phyloP scores from a whole-genome alignment of 92 coral and sea anemone genomes.

The Actinernus sp. region DNA sequence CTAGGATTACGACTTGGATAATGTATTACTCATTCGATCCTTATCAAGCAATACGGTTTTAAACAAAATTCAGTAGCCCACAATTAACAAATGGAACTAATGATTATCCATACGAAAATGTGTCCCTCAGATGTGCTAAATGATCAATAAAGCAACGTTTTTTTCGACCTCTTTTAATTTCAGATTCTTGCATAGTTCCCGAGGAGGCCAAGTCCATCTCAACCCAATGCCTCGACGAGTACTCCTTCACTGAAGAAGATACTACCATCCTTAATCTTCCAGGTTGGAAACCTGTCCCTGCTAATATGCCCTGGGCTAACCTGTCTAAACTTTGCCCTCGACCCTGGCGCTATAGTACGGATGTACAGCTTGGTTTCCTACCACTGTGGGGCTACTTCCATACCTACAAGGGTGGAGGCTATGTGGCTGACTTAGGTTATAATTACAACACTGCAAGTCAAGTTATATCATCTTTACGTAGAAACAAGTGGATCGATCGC shows the following conservation, averaged over 20 bases:
- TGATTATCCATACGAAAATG: too few relatives aligned
- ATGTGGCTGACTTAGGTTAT: constrained; percentile 80
- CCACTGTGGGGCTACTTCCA: constrained; percentile 77
- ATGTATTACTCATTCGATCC: too few relatives aligned
- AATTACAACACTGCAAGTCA: constrained; percentile 19
- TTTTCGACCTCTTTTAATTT: too few relatives aligned
- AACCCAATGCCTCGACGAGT: constrained; percentile 58
- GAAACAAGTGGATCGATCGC: constrained; percentile 71
- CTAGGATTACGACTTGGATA: too few relatives aligned
- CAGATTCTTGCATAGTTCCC: constrained; percentile 77
- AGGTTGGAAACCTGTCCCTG: constrained; percentile 57
- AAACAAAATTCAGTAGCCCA: too few relatives aligned
- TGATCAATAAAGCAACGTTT: too few relatives aligned
- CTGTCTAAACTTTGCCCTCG: constrained; percentile 69
- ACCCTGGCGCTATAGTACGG: constrained; percentile 80
- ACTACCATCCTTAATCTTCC: constrained; percentile 53
- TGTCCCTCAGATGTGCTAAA: too few relatives aligned
- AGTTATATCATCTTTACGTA: constrained; percentile 41
- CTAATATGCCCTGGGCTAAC: constrained; percentile 46
- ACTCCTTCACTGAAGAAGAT: constrained; percentile 71
- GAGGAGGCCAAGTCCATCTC: constrained; percentile 20
- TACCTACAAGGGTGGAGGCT: constrained; percentile 84
- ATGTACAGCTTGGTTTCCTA: constrained; percentile 19
- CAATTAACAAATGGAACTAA: too few relatives aligned
- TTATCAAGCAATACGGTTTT: too few relatives aligned